phyloP scores from a whole-genome alignment of 2,113 vertebrate species.

The Pseudopipra pipra region DNA sequence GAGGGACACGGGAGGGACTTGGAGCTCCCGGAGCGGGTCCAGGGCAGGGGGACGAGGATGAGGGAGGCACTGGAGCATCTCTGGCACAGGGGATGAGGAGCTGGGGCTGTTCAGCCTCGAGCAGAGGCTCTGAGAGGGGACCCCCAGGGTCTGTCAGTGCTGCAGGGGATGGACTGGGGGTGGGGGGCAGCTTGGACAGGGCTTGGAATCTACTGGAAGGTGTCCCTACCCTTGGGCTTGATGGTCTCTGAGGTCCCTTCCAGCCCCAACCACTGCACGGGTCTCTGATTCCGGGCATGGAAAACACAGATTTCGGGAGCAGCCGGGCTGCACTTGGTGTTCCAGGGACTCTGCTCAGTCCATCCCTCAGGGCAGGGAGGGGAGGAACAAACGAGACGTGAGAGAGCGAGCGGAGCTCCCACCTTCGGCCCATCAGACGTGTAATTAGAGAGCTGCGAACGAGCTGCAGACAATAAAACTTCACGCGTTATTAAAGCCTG shows the following conservation, averaged over 20 bases:
- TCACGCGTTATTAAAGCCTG: neutral
- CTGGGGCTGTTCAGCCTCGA: neutral
- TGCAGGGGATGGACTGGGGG: too few species aligned
- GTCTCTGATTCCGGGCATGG: neutral
- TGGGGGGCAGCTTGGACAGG: too few species aligned
- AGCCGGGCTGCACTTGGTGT: neutral
- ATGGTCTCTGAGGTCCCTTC: neutral
- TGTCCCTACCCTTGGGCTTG: neutral
- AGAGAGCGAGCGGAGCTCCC: neutral
- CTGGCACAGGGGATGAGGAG: neutral
- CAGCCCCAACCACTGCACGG: neutral
- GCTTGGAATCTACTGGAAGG: neutral
- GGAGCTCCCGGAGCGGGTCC: neutral
- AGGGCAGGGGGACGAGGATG: neutral
- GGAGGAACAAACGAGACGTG: neutral
- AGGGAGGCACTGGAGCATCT: neutral
- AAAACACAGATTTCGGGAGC: rapidly evolving
- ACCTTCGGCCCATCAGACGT: neutral
- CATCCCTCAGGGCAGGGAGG: neutral
- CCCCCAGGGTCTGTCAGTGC: too few species aligned
- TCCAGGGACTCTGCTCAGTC: too few species aligned
- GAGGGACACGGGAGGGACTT: neutral
- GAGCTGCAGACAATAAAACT: neutral
- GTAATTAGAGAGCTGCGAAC: neutral
- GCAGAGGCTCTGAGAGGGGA: neutral